Percentiles rank a stretch among this genome's conserved stretches.
Conservation (phyloP, 2,888 invertebrate species). For the Teleiodes luculella region DNA sequence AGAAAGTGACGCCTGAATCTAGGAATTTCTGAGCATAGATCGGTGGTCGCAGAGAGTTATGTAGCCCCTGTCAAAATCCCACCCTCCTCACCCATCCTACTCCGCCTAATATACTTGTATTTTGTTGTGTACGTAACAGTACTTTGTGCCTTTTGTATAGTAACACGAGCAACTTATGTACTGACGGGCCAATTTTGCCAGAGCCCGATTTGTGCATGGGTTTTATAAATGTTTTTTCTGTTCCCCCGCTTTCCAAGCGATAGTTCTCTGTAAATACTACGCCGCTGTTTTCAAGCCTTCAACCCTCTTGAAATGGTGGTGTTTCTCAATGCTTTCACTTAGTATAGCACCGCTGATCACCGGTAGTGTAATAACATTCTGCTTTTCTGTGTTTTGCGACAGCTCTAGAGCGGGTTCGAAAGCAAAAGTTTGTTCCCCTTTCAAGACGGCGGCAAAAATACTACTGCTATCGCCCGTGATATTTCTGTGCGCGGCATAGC, state of each 20-base stretch:
- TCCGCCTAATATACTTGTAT: conserved; percentile 39
- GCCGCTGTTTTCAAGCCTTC: conserved; percentile 60
- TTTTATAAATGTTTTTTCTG: conserved; percentile 40
- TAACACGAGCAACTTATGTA: conserved; percentile 35
- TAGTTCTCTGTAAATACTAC: conserved; percentile 35
- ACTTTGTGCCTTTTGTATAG: conserved; percentile 42
- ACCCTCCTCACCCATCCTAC: conserved; percentile 27
- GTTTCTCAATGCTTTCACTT: conserved; percentile 42
- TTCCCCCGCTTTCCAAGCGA: conserved; percentile 44
- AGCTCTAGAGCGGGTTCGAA: conserved; percentile 80
- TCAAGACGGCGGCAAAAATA: conserved; percentile 87
- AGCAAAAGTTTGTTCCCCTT: conserved; percentile 84
- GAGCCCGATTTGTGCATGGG: conserved; percentile 69
- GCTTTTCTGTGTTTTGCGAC: conserved; percentile 74
- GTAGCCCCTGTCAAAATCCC: conserved; percentile 51
- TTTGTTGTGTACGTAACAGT: conserved; percentile 43
- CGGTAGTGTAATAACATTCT: conserved; percentile 47
- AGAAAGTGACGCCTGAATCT: not conserved
- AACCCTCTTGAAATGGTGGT: conserved; percentile 78
- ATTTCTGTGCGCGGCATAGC: conserved; percentile 86
- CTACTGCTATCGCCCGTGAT: conserved; percentile 86
- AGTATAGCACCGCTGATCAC: conserved; percentile 40
- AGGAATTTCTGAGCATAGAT: conserved; percentile 4
- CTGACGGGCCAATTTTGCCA: conserved; percentile 54
- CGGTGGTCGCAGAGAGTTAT: conserved; percentile 72